phyloP scores from a whole-genome alignment of 2,113 vertebrate species.

The Serinus canaria region DNA sequence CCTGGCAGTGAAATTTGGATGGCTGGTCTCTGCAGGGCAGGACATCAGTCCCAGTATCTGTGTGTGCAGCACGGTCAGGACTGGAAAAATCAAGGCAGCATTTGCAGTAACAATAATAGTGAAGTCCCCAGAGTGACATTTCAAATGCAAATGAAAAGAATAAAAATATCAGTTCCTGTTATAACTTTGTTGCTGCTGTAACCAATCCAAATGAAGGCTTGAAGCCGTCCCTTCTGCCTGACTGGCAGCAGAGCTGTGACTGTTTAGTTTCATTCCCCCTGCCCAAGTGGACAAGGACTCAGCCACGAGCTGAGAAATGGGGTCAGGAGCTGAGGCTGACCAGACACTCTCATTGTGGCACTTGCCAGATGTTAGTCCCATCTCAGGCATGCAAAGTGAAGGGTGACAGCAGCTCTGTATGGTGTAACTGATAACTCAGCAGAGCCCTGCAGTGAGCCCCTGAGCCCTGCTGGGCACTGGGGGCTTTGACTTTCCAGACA shows the following conservation, averaged over 20 bases:
- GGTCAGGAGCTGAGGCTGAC: neutral
- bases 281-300: rapidly evolving
- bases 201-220: neutral
- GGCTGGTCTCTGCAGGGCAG: neutral
- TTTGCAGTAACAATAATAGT: neutral
- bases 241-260: neutral
- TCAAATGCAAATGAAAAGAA: constrained; percentile 35
- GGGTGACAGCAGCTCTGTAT: neutral
- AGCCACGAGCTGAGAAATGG: neutral
- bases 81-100: neutral
- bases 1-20: neutral
- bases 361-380: neutral
- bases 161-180: constrained; percentile 34
- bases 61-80: neutral
- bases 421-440: neutral
- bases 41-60: neutral
- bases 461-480: rapidly evolving
- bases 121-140: neutral
- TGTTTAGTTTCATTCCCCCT: neutral
- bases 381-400: neutral
- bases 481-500: neutral
- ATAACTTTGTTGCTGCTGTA: neutral
- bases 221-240: neutral
- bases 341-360: neutral
- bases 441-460: neutral